Percentiles rank a stretch among this genome's conserved stretches.
Conservation (phyloP, 2,888 invertebrate species). For the Gisinianus flammeolus region DNA sequence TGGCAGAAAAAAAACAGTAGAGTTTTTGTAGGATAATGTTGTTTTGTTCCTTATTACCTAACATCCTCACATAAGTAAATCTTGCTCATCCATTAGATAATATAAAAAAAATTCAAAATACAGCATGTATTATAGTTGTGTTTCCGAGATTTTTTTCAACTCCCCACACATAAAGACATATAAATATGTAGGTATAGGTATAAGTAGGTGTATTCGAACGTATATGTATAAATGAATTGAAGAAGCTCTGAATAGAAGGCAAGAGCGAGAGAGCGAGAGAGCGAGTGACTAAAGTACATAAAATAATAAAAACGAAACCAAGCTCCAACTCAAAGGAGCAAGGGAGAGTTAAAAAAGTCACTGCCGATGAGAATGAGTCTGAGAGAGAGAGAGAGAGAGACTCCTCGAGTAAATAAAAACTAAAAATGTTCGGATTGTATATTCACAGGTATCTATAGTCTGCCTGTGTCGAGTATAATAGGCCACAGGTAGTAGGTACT, state of each 20-base stretch:
- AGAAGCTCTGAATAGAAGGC: no score
- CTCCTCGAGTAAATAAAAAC: constrained; percentile 4
- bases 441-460: neutral
- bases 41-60: constrained; percentile 16
- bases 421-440: neutral
- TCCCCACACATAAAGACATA: neutral
- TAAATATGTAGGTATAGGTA: neutral
- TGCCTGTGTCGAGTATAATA: neutral
- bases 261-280: no score
- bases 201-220: no score
- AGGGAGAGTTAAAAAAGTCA: neutral
- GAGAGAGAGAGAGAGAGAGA: neutral
- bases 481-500: constrained; percentile 15
- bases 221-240: no score
- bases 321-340: neutral
- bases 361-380: neutral
- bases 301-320: neutral
- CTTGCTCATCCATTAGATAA: constrained; percentile 5
- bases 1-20: neutral
- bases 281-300: neutral
- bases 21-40: neutral
- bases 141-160: no score
- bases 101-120: neutral
- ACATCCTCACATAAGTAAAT: constrained; percentile 16
- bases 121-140: neutral